These are phyloP conservation scores for Chloropsis hardwickii DNA, from an alignment of 2,113 vertebrate genomes.

Conservation along the genomic window DNA sequence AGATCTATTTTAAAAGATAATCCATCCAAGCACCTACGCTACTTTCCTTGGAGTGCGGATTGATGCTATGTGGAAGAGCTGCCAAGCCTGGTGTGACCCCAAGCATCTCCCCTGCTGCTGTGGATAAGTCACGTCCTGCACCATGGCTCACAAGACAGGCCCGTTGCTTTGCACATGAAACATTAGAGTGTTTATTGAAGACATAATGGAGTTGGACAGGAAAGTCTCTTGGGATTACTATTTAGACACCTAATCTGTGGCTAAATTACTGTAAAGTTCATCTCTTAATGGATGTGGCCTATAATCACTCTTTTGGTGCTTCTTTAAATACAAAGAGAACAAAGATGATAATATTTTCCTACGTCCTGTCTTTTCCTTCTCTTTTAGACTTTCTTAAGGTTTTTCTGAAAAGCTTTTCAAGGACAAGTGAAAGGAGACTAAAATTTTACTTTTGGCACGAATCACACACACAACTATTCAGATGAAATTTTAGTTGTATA, in stretches of 20 bases:
- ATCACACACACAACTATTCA: neutral
- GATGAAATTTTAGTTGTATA: neutral
- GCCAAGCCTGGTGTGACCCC: neutral
- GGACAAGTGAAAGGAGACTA: conserved; percentile 15
- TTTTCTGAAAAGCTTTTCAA: conserved; percentile 10
- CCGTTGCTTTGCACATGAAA: neutral
- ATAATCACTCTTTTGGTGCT: neutral
- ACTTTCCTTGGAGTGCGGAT: neutral
- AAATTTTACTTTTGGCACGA: conserved; percentile 17
- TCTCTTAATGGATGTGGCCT: neutral
- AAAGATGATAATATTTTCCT: neutral
- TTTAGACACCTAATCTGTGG: neutral
- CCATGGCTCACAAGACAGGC: neutral
- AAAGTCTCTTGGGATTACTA: neutral
- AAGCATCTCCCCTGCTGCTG: neutral
- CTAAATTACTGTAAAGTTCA: neutral
- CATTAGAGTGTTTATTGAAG: neutral
- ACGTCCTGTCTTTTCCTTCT: neutral
- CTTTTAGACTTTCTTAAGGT: neutral
- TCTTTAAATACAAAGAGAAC: neutral
- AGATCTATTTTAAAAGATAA: neutral
- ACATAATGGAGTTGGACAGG: neutral
- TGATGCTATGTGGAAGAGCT: neutral
- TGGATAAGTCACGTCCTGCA: rapidly evolving
- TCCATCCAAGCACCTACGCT: rapidly evolving